Base-by-base conservation (phyloP, 2,797 vertebrate species). In the Setipinna tenuifilis region DNA sequence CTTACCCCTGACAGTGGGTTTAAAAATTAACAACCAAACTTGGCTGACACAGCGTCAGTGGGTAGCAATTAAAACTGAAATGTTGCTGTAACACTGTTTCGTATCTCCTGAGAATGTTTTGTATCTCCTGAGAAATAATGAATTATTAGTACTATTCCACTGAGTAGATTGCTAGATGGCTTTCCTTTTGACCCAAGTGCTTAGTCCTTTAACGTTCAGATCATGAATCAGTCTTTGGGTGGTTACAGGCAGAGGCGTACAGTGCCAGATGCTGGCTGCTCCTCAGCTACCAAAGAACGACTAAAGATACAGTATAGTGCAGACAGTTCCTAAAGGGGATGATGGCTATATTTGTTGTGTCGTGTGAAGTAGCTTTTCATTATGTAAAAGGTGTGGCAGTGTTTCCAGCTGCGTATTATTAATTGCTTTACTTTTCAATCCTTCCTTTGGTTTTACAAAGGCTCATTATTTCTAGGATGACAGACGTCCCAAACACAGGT, bases 21-120 rank as follows among this genome's bases (percentile, higher is more conserved):
- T 78, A 78, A 78, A 78, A 78, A 78, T 78, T 19, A 78, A 44
- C 41, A 6, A 44, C 16, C 35, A 78, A 44, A 44, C 71, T 78
- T 78, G 35, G 71, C 71, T 41, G 35, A 78, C 71, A 21, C 17
- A 44, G 71, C 21, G 35, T 2, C 35, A 31, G 35, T 41, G 10
- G 25, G 35, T 6, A 41, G 71, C 35, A 19, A 78, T 12, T 17
- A 21, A 21, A 78, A 78, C 35, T 78, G 6, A 78, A 44, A 41
- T 21, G 6, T 78, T 44, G 9, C 31, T 78, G 71, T 44, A 14
- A 25, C 65, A 44, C 71, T 78, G 35, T 35, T 0, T 75, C 46
- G n/a, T n/a, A n/a, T n/a, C n/a, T n/a, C n/a, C n/a, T n/a, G n/a
- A n/a, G n/a, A n/a, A n/a, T n/a, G n/a, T n/a, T 71, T 16, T 31